These are phyloP conservation scores for Lasioglossum lativentre DNA, from an alignment of 2,888 invertebrate genomes.

Conservation along the genomic window DNA sequence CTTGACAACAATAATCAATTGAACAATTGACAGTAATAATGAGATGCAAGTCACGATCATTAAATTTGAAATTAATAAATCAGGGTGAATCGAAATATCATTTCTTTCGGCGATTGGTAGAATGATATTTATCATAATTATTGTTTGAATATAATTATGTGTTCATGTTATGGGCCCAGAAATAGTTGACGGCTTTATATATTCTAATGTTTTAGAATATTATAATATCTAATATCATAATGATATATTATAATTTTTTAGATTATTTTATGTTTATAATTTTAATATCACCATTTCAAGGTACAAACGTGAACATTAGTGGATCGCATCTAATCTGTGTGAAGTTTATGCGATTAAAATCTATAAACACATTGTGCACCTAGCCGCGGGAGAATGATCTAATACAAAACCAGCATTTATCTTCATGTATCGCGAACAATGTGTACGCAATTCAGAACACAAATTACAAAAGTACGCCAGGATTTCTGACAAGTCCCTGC, in stretches of 20 bases:
- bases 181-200: not conserved
- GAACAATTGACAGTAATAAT: too few species aligned
- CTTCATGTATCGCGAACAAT: conserved; percentile 23
- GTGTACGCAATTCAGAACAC: conserved; percentile 31
- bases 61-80: too few species aligned
- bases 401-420: conserved; percentile 11
- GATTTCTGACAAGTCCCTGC: conserved; percentile 70
- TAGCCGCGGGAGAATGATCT: not conserved
- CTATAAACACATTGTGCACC: not conserved
- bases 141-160: not conserved
- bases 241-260: too few species aligned
- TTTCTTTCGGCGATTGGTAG: too few species aligned
- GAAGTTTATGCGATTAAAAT: conserved; percentile 4
- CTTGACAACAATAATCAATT: not conserved
- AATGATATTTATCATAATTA: not conserved
- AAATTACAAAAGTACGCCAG: conserved; percentile 67
- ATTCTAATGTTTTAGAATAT: not conserved
- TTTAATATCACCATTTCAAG: not conserved
- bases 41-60: too few species aligned
- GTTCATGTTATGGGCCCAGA: not conserved
- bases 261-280: not conserved
- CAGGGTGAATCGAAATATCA: too few species aligned
- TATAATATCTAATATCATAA: too few species aligned
- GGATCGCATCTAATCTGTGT: not conserved
- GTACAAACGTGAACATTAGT: not conserved